Evolutionary conservation across 2,797 vertebrate species (phyloP).

Genomic region (Thamnophis elegans): DNA sequence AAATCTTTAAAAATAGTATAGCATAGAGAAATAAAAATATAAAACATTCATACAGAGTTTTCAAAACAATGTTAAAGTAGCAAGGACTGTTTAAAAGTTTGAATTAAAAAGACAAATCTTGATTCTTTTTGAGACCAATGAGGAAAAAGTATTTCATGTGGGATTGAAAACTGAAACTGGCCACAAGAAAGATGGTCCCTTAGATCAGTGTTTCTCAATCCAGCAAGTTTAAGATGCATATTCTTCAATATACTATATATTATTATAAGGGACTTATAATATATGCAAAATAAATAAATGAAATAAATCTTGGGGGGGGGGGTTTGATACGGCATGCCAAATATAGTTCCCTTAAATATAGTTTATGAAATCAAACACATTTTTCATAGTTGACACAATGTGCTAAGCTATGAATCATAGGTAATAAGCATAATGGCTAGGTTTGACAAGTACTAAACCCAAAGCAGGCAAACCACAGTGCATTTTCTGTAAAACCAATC

Average conservation of each 20-base stretch:
- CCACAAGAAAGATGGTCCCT: background rate
- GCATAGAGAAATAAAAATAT: background rate
- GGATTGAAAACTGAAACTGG: background rate
- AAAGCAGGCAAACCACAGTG: background rate
- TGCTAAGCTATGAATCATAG: background rate
- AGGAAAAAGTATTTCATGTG: background rate
- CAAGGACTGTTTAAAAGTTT: background rate
- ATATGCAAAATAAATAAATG: background rate
- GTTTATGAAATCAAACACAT: background rate
- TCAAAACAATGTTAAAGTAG: background rate
- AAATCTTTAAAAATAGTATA: background rate
- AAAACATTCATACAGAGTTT: background rate
- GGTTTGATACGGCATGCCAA: background rate
- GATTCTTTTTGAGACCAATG: background rate
- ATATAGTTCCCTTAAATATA: background rate
- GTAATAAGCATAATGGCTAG: background rate
- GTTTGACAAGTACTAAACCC: background rate
- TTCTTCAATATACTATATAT: background rate
- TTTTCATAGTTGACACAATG: background rate
- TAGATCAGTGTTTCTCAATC: background rate
- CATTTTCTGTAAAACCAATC: background rate
- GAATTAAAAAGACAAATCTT: background rate
- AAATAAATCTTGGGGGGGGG: too few relatives aligned
- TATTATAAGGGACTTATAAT: background rate
- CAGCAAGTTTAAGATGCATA: background rate